Percentiles rank a stretch among this genome's conserved stretches.
These are phyloP conservation scores for Sepioteuthis lessoniana DNA, from an alignment of 2,888 invertebrate species.

Conservation along the genomic window DNA sequence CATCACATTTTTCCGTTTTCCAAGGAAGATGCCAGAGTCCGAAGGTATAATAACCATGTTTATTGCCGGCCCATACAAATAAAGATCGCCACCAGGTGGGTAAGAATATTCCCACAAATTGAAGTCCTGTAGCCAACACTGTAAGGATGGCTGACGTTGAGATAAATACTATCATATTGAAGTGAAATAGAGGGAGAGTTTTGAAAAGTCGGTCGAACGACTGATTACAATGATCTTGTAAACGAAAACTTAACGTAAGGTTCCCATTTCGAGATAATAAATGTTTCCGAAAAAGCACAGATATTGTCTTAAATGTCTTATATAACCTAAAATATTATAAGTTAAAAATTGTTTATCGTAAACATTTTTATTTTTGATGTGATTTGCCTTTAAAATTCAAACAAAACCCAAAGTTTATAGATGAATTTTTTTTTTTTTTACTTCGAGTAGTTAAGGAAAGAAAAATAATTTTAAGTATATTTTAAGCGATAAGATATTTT, in stretches of 20 bases:
- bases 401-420: too few relatives aligned
- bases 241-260: background rate
- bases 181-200: background rate
- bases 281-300: too few relatives aligned
- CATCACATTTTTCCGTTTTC: constrained; percentile 39
- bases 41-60: background rate
- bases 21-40: constrained; percentile 44
- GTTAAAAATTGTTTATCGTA: background rate
- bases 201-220: background rate
- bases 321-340: background rate
- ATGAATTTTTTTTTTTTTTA: too few relatives aligned
- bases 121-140: constrained; percentile 38
- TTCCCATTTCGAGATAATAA: background rate
- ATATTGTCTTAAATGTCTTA: too few relatives aligned
- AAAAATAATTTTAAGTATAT: too few relatives aligned
- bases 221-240: background rate
- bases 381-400: background rate
- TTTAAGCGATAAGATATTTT: too few relatives aligned
- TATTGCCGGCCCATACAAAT: background rate
- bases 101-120: constrained; percentile 44
- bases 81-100: constrained; percentile 38
- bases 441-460: too few relatives aligned
- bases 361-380: background rate
- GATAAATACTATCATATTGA: constrained; percentile 24
- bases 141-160: constrained; percentile 38